A percentile compares a stretch with the other conserved stretches of the same genome.
phyloP scores from a whole-genome alignment of 2,113 vertebrate genomes.

The Colinus virginianus region DNA sequence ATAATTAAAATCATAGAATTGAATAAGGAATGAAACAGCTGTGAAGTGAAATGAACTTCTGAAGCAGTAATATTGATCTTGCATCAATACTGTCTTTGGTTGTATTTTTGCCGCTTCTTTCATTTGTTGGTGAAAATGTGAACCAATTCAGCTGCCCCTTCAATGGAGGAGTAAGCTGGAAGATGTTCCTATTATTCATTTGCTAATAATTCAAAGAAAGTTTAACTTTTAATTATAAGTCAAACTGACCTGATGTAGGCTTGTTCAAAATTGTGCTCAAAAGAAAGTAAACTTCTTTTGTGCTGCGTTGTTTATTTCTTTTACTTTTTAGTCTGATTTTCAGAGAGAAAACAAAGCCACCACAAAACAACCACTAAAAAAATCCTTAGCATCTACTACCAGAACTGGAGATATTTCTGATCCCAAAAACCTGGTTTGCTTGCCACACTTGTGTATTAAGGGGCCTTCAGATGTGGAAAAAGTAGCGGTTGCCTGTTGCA shows the following conservation, averaged over 20 bases:
- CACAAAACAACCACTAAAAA: not conserved
- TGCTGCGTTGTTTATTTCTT: rapidly evolving
- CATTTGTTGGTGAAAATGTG: not conserved
- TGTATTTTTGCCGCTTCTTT: not conserved
- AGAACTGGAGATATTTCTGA: not conserved
- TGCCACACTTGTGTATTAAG: not conserved
- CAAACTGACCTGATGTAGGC: not conserved
- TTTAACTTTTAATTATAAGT: not conserved
- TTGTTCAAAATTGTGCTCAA: not conserved
- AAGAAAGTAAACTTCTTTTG: not conserved
- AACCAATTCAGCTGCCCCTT: not conserved
- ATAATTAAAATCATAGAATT: not conserved
- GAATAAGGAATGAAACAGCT: not conserved
- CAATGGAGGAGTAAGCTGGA: not conserved
- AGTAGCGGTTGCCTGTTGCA: rapidly evolving
- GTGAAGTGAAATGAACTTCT: not conserved
- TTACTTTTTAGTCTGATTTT: not conserved
- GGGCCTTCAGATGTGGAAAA: not conserved
- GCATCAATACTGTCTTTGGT: not conserved
- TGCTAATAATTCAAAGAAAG: not conserved
- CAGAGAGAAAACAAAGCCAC: not conserved
- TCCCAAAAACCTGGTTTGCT: not conserved
- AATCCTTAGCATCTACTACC: not conserved
- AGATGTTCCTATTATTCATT: not conserved
- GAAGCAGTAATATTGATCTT: not conserved